A percentile compares a stretch with the other conserved stretches of the same genome.
Conservation (phyloP, 2,888 invertebrate species). For the Amiota communis region DNA sequence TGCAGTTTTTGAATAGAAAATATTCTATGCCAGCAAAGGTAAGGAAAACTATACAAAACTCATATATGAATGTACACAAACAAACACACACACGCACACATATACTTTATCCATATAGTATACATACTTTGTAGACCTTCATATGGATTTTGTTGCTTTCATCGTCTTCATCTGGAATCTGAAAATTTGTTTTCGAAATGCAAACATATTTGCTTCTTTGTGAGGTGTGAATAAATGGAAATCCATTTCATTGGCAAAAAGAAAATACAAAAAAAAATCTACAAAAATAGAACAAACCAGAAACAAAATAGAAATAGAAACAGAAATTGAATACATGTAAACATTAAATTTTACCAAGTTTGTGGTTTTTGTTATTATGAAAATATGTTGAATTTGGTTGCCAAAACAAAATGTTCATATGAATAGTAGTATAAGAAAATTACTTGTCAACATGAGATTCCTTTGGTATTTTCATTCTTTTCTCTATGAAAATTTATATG, state of each 20-base stretch:
- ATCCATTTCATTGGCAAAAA: conserved; percentile 13
- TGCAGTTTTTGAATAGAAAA: no score
- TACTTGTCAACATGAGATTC: not conserved
- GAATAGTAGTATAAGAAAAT: no score
- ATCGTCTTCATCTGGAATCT: conserved; percentile 1
- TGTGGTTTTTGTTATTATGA: not conserved
- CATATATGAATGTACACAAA: no score
- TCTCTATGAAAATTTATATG: not conserved
- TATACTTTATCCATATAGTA: no score
- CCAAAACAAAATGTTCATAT: no score
- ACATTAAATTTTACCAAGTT: not conserved
- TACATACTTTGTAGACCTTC: not conserved
- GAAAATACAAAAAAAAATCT: not conserved
- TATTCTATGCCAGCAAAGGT: no score
- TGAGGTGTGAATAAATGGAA: conserved; percentile 28
- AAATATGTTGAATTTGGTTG: not conserved
- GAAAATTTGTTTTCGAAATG: conserved; percentile 18
- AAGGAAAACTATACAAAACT: no score
- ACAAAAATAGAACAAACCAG: conserved; percentile 1
- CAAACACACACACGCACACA: no score
- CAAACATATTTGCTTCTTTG: conserved; percentile 25
- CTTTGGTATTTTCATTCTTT: not conserved
- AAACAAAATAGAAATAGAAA: not conserved
- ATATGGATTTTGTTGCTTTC: not conserved
- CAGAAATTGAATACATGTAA: conserved; percentile 7